Conservation (phyloP, 2,888 invertebrate genomes). For the Scelioninae gen. 1 region DNA sequence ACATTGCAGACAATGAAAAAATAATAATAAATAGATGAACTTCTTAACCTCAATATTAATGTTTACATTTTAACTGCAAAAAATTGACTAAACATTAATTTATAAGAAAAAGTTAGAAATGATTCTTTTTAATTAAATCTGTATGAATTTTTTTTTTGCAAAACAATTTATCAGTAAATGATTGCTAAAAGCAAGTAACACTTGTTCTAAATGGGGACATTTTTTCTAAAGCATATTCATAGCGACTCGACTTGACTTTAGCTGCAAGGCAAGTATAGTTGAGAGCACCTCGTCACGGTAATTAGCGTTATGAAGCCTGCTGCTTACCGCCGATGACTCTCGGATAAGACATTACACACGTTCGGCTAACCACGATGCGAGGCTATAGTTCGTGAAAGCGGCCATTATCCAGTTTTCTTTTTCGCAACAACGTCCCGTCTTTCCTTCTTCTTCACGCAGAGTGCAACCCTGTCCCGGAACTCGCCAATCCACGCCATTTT, state of each 20-base stretch:
- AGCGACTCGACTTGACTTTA: conserved; percentile 45
- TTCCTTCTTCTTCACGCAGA: conserved; percentile 59
- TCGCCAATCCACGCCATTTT: conserved; percentile 68
- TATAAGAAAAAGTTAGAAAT: too few relatives aligned
- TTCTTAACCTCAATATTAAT: too few relatives aligned
- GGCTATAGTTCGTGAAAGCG: conserved; percentile 83
- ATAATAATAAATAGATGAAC: too few relatives aligned
- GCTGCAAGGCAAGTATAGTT: conserved; percentile 71
- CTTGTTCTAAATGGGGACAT: conserved; percentile 26
- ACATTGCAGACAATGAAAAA: too few relatives aligned
- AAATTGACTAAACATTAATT: too few relatives aligned
- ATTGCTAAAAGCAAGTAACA: neutral
- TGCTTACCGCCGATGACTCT: conserved; percentile 79
- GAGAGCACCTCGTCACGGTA: conserved; percentile 81
- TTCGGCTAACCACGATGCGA: conserved; percentile 77
- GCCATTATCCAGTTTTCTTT: conserved; percentile 82
- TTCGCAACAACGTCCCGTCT: conserved; percentile 72
- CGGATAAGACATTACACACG: conserved; percentile 79
- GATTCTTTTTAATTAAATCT: too few relatives aligned
- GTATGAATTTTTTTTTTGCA: too few relatives aligned
- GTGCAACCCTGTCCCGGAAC: conserved; percentile 71
- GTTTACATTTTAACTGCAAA: too few relatives aligned
- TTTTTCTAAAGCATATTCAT: conserved; percentile 47
- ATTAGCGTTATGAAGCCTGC: conserved; percentile 83
- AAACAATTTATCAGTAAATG: conserved; percentile 1